A percentile compares a stretch with the other conserved stretches of the same genome.
Evolutionary conservation across 2,797 vertebrate species (phyloP).

Genomic region (Triplophysa bombifrons): DNA sequence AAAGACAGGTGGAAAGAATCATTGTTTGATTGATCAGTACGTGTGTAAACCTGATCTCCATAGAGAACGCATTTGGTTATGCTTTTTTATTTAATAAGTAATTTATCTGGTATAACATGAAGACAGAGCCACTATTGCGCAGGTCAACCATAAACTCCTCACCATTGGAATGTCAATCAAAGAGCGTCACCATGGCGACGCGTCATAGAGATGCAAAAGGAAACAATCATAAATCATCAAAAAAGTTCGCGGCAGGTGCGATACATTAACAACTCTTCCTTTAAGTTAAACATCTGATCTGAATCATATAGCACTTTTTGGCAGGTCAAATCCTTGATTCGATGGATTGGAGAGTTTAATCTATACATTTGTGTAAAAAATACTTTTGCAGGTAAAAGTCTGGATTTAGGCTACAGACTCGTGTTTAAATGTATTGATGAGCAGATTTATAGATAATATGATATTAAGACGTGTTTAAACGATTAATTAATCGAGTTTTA

Average conservation of each 20-base stretch:
- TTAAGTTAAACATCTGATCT: background rate
- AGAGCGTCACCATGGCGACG: conserved; percentile 65
- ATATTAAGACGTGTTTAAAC: background rate
- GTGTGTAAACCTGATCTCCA: background rate
- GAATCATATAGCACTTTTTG: background rate
- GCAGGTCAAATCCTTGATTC: background rate
- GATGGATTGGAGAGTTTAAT: background rate
- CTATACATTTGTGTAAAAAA: too few relatives aligned
- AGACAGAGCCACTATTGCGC: background rate
- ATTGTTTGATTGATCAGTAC: background rate
- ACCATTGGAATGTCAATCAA: conserved; percentile 25
- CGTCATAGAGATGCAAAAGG: conserved; percentile 69
- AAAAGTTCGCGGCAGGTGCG: conserved; percentile 43
- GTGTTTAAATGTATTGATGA: background rate
- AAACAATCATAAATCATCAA: conserved; percentile 64
- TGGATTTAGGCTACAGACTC: background rate
- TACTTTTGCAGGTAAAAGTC: background rate
- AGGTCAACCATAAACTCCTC: background rate
- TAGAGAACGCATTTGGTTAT: background rate
- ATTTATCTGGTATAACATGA: background rate
- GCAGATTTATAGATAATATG: background rate
- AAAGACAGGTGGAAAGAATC: background rate
- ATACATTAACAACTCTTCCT: background rate
- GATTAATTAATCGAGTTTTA: background rate
- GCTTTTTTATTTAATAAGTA: conserved; percentile 20